Evolutionary conservation across 2,113 vertebrate genomes (phyloP).

Genomic region (Addax nasomaculatus): DNA sequence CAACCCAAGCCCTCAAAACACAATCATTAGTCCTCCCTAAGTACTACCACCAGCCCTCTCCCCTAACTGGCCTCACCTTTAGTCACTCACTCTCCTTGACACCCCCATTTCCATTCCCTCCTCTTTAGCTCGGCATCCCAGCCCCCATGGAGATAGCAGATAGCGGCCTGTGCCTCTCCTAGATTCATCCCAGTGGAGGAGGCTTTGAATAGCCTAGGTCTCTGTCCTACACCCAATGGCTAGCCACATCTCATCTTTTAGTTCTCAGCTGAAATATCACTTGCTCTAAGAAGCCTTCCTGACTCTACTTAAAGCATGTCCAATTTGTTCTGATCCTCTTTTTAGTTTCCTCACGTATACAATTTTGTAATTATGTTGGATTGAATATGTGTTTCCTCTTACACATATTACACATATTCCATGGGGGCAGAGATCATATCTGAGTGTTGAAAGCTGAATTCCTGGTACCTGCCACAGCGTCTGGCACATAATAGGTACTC

Average conservation of each 20-base stretch:
- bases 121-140: not conserved
- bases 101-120: not conserved
- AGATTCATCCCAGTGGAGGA: not conserved
- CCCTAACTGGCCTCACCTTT: not conserved
- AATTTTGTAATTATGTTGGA: not conserved
- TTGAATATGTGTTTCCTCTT: not conserved
- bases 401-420: not conserved
- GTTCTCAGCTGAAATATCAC: not conserved
- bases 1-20: not conserved
- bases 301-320: conserved; percentile 1
- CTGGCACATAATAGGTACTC: conserved; percentile 60
- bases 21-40: not conserved
- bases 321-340: not conserved
- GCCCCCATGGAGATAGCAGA: not conserved
- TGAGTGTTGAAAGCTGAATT: conserved; percentile 28
- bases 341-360: not conserved
- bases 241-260: not conserved
- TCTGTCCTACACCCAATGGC: not conserved
- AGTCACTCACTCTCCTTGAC: not conserved
- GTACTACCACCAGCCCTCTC: not conserved
- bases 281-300: not conserved
- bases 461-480: not conserved
- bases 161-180: not conserved
- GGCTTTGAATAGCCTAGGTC: not conserved
- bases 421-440: not conserved